Conservation (phyloP, 1,140 invertebrate genomes). For the Saxidomus purpurata region DNA sequence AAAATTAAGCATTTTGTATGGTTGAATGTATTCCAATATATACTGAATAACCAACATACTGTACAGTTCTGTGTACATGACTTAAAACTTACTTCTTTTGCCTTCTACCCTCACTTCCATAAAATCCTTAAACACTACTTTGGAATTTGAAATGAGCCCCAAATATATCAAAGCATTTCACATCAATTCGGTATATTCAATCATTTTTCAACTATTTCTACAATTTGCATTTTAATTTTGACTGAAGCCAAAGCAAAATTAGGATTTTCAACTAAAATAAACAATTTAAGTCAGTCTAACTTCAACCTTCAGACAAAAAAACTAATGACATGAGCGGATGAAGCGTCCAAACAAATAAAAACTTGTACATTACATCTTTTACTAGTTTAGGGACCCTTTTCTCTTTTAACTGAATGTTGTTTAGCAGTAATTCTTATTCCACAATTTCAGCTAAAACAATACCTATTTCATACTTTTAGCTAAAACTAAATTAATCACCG, state of each 20-base stretch:
- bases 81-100: not conserved
- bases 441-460: too few relatives aligned
- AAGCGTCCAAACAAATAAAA: constrained; percentile 21
- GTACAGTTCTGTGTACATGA: constrained; percentile 6
- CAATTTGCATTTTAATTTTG: not conserved
- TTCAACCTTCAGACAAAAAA: not conserved
- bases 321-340: not conserved
- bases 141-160: not conserved
- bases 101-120: not conserved
- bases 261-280: not conserved
- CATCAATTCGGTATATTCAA: not conserved
- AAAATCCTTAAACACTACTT: not conserved
- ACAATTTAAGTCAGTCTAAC: not conserved
- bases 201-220: not conserved
- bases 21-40: constrained; percentile 53
- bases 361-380: not conserved
- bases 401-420: too few relatives aligned
- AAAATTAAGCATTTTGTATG: constrained; percentile 68
- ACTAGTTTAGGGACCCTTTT: too few relatives aligned
- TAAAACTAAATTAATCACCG: too few relatives aligned
- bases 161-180: not conserved
- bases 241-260: not conserved
- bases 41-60: constrained; percentile 7
- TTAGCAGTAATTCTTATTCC: too few relatives aligned
- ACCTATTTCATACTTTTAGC: too few relatives aligned